These are phyloP conservation scores for Sparus aurata DNA, from an alignment of 2,797 vertebrate species.

Conservation along the genomic window DNA sequence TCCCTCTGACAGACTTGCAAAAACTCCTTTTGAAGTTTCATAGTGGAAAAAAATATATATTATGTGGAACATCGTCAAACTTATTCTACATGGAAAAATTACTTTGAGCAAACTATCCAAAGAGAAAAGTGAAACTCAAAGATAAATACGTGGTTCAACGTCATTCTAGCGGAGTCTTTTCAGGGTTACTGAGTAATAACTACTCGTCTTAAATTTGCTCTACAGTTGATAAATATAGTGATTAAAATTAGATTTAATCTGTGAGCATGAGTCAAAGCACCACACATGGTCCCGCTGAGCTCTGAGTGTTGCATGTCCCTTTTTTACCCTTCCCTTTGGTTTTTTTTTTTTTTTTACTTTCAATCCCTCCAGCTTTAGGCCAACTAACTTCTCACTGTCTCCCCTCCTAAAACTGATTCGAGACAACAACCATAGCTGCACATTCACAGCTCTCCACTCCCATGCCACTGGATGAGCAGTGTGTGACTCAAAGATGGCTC, in stretches of 20 bases:
- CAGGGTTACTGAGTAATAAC: neutral
- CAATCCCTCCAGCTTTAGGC: constrained; percentile 51
- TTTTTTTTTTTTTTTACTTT: constrained; percentile 15
- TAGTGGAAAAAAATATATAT: too few relatives aligned
- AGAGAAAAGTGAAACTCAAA: neutral
- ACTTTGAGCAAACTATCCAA: neutral
- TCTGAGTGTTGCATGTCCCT: constrained; percentile 7
- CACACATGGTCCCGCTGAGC: neutral
- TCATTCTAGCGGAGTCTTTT: neutral
- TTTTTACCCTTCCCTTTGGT: constrained; percentile 25
- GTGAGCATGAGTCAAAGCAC: neutral
- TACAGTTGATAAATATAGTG: neutral
- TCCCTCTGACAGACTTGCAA: too few relatives aligned
- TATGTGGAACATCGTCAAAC: too few relatives aligned
- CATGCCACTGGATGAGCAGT: constrained; percentile 56
- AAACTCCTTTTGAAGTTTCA: too few relatives aligned
- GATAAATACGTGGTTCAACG: neutral
- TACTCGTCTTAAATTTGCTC: neutral
- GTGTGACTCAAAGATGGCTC: constrained; percentile 66
- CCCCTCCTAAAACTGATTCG: constrained; percentile 53
- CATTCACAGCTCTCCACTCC: constrained; percentile 43
- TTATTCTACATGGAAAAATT: neutral
- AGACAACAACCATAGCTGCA: constrained; percentile 57
- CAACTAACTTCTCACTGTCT: constrained; percentile 45
- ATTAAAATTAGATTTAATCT: neutral